A percentile compares a stretch with the other conserved stretches of the same genome.
Evolutionary conservation across 2,888 invertebrate genomes (phyloP).

Genomic region (Parnassius glacialis): DNA sequence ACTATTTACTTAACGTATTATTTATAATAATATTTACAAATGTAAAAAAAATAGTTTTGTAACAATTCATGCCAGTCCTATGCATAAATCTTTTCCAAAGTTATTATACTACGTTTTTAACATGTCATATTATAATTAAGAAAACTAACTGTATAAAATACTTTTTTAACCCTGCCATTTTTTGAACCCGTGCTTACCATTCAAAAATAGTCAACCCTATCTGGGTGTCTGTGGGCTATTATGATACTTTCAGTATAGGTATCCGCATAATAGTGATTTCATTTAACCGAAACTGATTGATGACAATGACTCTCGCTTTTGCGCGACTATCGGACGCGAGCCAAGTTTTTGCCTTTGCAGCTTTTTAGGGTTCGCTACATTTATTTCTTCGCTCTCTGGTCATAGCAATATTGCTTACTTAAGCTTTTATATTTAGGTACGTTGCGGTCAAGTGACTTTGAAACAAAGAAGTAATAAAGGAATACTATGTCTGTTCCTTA

Average conservation of each 20-base stretch:
- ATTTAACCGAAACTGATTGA: slow-evolving; percentile 57
- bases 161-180: not conserved
- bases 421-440: not conserved
- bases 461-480: not conserved
- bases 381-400: slow-evolving; percentile 10
- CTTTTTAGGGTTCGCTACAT: slow-evolving; percentile 50
- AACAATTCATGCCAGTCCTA: no score
- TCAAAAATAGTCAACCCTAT: slow-evolving; percentile 12
- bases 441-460: slow-evolving; percentile 4
- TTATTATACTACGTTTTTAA: no score
- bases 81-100: no score
- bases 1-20: no score
- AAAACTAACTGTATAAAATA: not conserved
- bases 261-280: slow-evolving; percentile 27
- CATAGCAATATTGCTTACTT: not conserved
- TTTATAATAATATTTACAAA: no score
- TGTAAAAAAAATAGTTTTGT: no score
- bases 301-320: slow-evolving; percentile 63
- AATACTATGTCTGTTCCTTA: no score
- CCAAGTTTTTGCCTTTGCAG: slow-evolving; percentile 58
- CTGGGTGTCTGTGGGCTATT: slow-evolving; percentile 11
- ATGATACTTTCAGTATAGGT: slow-evolving; percentile 14
- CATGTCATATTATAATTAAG: not conserved
- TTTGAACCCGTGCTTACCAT: not conserved
- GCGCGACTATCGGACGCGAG: slow-evolving; percentile 45